Evolutionary conservation across 2,113 vertebrate species (phyloP), one percentile per base, ranked within the genome.

Genomic region (Platysternon megacephalum): DNA sequence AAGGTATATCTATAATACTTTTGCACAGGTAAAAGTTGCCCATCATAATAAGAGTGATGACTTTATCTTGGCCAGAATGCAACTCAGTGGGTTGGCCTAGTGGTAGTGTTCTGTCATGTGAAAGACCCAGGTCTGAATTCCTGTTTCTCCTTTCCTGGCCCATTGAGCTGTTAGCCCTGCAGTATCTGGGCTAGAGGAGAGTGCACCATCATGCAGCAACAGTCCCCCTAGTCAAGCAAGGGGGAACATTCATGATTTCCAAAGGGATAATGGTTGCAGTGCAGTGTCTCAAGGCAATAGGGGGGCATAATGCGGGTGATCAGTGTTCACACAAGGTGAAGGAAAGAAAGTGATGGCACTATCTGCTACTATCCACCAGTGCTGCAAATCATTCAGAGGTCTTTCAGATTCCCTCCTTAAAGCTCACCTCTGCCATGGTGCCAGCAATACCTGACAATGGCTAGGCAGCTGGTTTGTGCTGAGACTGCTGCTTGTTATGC

Each of bases 101-200:
- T 74, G 46, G 35, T 79, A 26, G 28, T 9, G 1, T 53, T 14
- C 74, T 44, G 42, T 5, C 44, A 28, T 4, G 61, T 42, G 85
- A 92, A 61, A 90, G 35, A 46, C 53, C 49, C 11, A 11, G 26
- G 26, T 10, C 52, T 86, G 82, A 56, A 83, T 68, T 91, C 51
- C 58, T 53, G 24, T 76, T 93, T 56, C 42, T 55, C 87, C n/a
- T 9, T 93, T 46, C 42, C 14, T 61, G 39, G 49, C 8, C 39
- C 65, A 39, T 26, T 88, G 48, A 22, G 19, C 29, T 49, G 55
- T 44, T 29, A 53, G 78, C 9, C 49, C 35, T 83, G 68, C 42
- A 87, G 24, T n/a, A 39, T 11, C 0, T 0, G n/a, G 55, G 9
- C 3, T 24, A 22, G 19, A 49, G 29, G 8, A 0, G 1, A 39